Percentiles rank a stretch among this genome's conserved stretches.
Evolutionary conservation across 2,113 vertebrate genomes (phyloP).

Genomic region (Macheiramphus alcinus): DNA sequence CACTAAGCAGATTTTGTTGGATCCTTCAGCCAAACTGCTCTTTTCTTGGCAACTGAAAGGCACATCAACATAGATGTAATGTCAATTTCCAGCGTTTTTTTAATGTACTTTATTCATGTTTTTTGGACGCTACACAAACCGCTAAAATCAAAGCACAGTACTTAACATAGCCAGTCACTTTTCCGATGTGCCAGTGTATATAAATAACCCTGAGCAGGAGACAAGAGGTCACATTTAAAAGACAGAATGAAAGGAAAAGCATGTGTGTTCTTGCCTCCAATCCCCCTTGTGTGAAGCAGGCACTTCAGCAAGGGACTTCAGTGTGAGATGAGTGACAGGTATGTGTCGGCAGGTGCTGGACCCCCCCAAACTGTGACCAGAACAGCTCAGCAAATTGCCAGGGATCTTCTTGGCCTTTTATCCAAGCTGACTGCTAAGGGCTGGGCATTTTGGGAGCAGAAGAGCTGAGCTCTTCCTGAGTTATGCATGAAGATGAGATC

Average conservation of each 20-base stretch:
- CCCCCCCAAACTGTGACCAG: neutral
- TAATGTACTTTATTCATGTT: neutral
- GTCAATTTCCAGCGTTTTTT: neutral
- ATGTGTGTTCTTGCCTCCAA: neutral
- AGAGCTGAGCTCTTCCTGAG: neutral
- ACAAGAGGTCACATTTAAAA: neutral
- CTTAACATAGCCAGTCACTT: neutral
- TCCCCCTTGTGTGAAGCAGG: neutral
- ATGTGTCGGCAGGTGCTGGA: neutral
- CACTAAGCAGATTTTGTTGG: slow-evolving; percentile 55
- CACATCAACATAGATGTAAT: neutral
- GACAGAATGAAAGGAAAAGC: neutral
- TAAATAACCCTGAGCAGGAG: slow-evolving; percentile 7
- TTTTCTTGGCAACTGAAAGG: slow-evolving; percentile 53
- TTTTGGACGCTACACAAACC: neutral
- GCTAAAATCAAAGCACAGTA: neutral
- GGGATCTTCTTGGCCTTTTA: neutral
- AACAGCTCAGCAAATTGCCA: neutral
- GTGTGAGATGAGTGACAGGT: neutral
- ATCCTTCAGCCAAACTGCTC: slow-evolving; percentile 58
- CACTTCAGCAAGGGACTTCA: neutral
- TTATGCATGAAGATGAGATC: neutral
- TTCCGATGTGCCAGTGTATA: neutral
- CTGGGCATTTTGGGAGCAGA: neutral
- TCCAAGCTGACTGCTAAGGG: neutral